These are phyloP conservation scores for Drosophila anomelani DNA, from an alignment of 2,888 invertebrate species.

Conservation along the genomic window DNA sequence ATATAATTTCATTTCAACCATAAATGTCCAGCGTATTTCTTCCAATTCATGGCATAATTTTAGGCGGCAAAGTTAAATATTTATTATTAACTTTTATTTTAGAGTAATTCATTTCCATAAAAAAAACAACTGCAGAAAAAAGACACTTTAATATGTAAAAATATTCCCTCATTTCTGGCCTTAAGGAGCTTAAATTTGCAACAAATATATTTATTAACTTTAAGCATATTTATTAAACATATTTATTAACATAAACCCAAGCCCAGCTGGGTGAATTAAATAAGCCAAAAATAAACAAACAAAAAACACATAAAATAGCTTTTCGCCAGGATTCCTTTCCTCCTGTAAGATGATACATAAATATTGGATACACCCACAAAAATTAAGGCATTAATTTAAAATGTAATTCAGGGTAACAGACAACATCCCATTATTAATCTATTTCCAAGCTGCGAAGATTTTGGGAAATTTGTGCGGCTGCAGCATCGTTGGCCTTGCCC, in stretches of 20 bases:
- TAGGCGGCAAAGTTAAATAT: neutral
- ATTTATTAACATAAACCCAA: conserved; percentile 30
- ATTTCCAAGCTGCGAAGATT: conserved; percentile 73
- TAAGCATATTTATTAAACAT: neutral
- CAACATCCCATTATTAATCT: conserved; percentile 53
- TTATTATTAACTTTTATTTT: neutral
- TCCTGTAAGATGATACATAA: neutral
- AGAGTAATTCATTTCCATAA: too few species aligned
- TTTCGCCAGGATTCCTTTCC: neutral
- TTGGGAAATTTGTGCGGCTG: conserved; percentile 37
- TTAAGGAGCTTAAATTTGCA: neutral
- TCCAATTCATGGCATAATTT: neutral
- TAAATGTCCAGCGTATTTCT: neutral
- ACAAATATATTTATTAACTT: neutral
- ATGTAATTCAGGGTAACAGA: neutral
- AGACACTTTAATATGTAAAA: neutral
- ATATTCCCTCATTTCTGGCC: neutral
- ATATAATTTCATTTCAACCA: neutral
- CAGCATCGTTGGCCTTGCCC: conserved; percentile 8
- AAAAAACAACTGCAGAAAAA: neutral
- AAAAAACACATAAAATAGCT: conserved; percentile 3
- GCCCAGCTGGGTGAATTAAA: conserved; percentile 36
- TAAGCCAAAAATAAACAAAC: neutral
- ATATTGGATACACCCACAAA: neutral
- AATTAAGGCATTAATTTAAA: conserved; percentile 7